Conservation (phyloP, 2,888 invertebrate genomes). For the Ormyrus rosae region DNA sequence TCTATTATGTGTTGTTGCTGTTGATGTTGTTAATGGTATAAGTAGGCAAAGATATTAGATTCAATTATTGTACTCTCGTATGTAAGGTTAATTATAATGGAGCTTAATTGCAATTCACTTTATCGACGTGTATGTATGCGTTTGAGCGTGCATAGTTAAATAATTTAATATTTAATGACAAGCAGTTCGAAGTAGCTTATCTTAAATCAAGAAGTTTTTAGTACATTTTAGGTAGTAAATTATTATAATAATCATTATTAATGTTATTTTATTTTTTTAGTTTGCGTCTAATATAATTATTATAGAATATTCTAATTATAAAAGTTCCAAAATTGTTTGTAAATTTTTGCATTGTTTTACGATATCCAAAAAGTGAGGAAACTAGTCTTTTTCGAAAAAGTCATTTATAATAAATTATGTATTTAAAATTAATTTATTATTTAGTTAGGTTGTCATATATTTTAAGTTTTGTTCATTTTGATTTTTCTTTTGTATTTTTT, state of each 20-base stretch:
- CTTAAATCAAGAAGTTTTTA: constrained; percentile 33
- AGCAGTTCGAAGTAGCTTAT: constrained; percentile 49
- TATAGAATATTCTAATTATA: constrained; percentile 28
- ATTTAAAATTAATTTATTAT: constrained; percentile 34
- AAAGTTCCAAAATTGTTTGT: not conserved
- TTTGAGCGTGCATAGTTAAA: constrained; percentile 12
- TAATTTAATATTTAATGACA: constrained; percentile 33
- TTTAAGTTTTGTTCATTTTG: constrained; percentile 5
- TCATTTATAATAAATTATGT: constrained; percentile 11
- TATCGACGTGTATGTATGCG: constrained; percentile 29
- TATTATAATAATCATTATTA: constrained; percentile 24
- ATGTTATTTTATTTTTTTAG: constrained; percentile 11
- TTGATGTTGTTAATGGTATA: constrained; percentile 74
- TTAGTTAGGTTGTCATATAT: constrained; percentile 29
- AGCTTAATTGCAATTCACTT: constrained; percentile 42
- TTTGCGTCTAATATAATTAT: constrained; percentile 2
- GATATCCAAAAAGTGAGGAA: constrained; percentile 34
- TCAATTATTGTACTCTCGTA: constrained; percentile 57
- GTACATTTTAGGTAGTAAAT: not conserved
- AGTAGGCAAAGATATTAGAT: constrained; percentile 58
- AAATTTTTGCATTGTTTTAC: constrained; percentile 14
- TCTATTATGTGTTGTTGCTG: constrained; percentile 75
- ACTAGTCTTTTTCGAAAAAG: constrained; percentile 45
- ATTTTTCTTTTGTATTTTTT: constrained; percentile 9
- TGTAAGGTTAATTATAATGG: constrained; percentile 52